Percentiles rank a stretch among this genome's conserved stretches.
phyloP scores from a whole-genome alignment of 2,797 vertebrate genomes.

The Nothura maculosa region DNA sequence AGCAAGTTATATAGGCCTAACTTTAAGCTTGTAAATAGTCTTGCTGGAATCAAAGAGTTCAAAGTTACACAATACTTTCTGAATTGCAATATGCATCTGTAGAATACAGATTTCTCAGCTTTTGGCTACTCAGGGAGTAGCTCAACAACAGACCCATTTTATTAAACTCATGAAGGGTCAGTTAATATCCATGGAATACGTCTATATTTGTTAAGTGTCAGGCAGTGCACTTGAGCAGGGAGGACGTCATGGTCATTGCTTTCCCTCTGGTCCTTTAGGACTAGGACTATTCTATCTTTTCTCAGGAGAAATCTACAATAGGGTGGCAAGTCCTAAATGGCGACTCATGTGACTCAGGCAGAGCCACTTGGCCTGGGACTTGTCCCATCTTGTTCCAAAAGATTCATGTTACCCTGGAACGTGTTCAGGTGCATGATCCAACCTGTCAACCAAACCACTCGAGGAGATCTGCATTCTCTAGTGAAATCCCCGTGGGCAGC shows the following conservation, averaged over 20 bases:
- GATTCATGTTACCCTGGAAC: neutral
- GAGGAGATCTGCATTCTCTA: fast-evolving
- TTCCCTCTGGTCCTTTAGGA: neutral
- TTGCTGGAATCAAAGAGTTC: fast-evolving
- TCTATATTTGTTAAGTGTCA: neutral
- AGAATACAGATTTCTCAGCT: neutral
- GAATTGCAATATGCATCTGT: neutral
- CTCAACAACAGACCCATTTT: neutral
- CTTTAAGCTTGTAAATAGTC: neutral
- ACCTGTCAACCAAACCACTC: neutral
- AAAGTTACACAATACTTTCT: neutral
- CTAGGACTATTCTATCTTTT: neutral
- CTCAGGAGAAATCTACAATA: neutral
- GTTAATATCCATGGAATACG: neutral
- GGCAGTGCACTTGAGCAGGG: neutral
- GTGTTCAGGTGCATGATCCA: fast-evolving
- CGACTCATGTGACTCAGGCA: neutral
- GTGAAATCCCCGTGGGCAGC: neutral
- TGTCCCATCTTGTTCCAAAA: neutral
- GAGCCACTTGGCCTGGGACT: neutral
- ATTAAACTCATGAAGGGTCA: neutral
- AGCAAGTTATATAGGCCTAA: neutral
- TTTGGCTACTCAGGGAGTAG: neutral
- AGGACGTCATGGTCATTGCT: neutral
- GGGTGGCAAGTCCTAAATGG: fast-evolving